A percentile compares a stretch with the other conserved stretches of the same genome.
Conservation (phyloP, 2,113 vertebrate genomes). For the Rhinogobius similis region DNA sequence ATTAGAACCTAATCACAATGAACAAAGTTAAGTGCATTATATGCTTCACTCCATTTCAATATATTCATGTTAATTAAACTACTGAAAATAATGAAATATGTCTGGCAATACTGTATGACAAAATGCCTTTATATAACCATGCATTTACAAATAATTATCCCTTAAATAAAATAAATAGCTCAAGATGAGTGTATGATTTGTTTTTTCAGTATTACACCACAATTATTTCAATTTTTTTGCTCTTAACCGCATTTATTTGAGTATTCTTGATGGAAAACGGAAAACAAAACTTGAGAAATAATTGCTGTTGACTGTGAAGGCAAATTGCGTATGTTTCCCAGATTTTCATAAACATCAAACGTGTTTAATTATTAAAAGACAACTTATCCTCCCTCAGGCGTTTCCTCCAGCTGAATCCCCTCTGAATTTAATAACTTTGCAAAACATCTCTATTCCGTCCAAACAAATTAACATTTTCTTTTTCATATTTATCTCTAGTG, state of each 20-base stretch:
- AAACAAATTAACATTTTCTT: not conserved
- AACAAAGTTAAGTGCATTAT: not conserved
- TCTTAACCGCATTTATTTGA: not conserved
- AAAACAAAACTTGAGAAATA: not conserved
- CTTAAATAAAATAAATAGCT: no score
- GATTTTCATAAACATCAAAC: conserved; percentile 9
- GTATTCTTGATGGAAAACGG: not conserved
- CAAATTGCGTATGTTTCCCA: not conserved
- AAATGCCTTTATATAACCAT: not conserved
- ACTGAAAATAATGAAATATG: not conserved
- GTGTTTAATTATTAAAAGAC: conserved; percentile 9
- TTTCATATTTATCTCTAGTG: conserved; percentile 68
- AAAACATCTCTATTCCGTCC: not conserved
- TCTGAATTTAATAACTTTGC: not conserved
- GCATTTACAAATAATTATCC: not conserved
- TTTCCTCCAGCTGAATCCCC: not conserved
- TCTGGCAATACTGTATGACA: not conserved
- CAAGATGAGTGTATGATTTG: no score
- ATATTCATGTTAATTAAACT: not conserved
- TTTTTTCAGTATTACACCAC: not conserved
- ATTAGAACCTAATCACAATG: not conserved
- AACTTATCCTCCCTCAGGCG: not conserved
- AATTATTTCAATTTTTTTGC: not conserved
- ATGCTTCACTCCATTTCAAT: not conserved
- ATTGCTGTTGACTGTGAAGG: not conserved